These are phyloP conservation scores for Cynaeus angustus DNA, from an alignment of 2,888 invertebrate species.

Conservation along the genomic window DNA sequence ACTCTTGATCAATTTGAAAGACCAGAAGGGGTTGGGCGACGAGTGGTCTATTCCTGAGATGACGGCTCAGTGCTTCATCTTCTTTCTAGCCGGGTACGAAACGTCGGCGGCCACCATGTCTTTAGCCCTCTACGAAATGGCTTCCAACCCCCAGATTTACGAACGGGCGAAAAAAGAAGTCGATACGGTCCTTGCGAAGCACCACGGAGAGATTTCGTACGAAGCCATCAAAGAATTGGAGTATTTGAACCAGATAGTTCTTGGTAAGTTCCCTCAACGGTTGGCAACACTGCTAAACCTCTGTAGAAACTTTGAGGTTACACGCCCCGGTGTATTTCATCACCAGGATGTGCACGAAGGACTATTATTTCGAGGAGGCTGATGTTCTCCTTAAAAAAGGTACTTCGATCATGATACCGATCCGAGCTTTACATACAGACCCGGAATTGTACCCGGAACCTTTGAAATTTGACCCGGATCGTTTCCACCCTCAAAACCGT, in stretches of 20 bases:
- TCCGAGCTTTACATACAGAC: conserved; percentile 63
- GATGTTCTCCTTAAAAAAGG: conserved; percentile 21
- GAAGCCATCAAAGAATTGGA: conserved; percentile 17
- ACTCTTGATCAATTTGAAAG: conserved; percentile 62
- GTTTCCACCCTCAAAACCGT: conserved; percentile 7
- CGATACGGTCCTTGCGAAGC: background rate
- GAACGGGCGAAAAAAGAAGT: background rate
- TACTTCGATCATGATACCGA: conserved; percentile 56
- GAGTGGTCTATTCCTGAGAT: conserved; percentile 65
- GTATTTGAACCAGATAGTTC: conserved; percentile 10
- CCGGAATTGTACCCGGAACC: conserved; percentile 57
- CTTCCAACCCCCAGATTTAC: conserved; percentile 10
- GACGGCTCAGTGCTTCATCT: conserved; percentile 75
- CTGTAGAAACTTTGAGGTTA: conserved; percentile 65
- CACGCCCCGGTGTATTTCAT: conserved; percentile 63
- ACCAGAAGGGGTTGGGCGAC: conserved; percentile 44
- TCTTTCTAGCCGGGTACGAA: conserved; percentile 72
- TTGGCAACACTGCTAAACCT: background rate
- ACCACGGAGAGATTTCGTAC: conserved; percentile 12
- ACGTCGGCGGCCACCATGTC: conserved; percentile 50
- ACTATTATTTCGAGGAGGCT: conserved; percentile 57
- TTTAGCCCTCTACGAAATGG: conserved; percentile 47
- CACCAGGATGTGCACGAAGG: conserved; percentile 57
- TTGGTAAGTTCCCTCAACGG: background rate
- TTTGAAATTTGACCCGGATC: conserved; percentile 20